A percentile compares a stretch with the other conserved stretches of the same genome.
Evolutionary conservation across 2,113 vertebrate genomes (phyloP).

Genomic region (Nipponia nippon): DNA sequence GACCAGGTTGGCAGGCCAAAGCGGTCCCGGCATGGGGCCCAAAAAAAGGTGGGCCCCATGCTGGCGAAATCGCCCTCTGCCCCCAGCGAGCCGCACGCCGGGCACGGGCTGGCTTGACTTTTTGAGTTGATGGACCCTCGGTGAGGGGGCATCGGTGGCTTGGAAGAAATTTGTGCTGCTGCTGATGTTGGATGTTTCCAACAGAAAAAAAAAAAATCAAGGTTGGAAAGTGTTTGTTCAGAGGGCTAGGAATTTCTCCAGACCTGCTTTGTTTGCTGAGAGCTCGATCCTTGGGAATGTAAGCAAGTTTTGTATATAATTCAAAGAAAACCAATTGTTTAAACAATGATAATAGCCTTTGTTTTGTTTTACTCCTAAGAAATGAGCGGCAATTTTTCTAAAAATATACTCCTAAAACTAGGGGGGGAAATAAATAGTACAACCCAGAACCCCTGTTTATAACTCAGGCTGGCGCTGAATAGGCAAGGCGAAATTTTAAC

Average conservation of each 20-base stretch:
- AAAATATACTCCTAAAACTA: slow-evolving; percentile 53
- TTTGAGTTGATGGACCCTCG: background rate
- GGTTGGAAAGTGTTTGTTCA: slow-evolving; percentile 49
- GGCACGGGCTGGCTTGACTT: background rate
- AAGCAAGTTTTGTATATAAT: slow-evolving; percentile 65
- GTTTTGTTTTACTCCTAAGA: slow-evolving; percentile 53
- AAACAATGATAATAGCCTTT: slow-evolving; percentile 60
- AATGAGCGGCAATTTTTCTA: slow-evolving; percentile 45
- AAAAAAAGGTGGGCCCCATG: no score
- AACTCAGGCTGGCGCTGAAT: slow-evolving; percentile 42
- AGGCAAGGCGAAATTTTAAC: slow-evolving; percentile 53
- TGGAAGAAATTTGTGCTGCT: background rate
- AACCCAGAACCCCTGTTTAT: slow-evolving; percentile 57
- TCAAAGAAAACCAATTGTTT: slow-evolving; percentile 68
- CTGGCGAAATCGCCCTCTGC: rapidly evolving
- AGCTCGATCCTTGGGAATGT: slow-evolving; percentile 60
- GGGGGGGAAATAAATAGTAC: slow-evolving; percentile 30
- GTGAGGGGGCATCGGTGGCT: background rate
- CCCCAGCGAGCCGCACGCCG: rapidly evolving
- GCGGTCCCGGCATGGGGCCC: rapidly evolving
- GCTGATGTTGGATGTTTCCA: background rate
- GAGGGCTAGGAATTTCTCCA: slow-evolving; percentile 52
- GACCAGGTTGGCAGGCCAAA: background rate
- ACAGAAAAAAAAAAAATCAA: background rate
- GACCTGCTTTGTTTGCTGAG: slow-evolving; percentile 62